These are phyloP conservation scores for Eolophus roseicapilla DNA, from an alignment of 2,113 vertebrate genomes.

Conservation along the genomic window DNA sequence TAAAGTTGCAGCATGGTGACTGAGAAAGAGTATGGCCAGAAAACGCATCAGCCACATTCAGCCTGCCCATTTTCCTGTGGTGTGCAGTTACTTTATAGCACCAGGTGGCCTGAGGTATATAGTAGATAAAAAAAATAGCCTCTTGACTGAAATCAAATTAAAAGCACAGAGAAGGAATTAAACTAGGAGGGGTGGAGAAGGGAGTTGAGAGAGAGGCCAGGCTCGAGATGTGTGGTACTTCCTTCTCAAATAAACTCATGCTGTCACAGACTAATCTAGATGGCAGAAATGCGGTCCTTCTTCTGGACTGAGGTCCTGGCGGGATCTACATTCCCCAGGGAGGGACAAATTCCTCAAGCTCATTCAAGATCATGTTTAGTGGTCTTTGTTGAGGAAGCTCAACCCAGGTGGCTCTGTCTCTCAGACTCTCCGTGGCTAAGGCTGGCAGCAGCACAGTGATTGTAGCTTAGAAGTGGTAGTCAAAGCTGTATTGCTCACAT, in stretches of 20 bases:
- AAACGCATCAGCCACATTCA: not conserved
- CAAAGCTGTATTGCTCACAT: not conserved
- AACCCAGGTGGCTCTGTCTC: fast-evolving
- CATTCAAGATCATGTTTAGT: not conserved
- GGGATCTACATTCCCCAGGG: not conserved
- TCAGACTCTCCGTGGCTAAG: not conserved
- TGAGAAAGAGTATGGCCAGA: not conserved
- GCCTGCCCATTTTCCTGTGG: not conserved
- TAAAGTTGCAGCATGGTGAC: not conserved
- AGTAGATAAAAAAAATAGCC: not conserved
- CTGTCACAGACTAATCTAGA: not conserved
- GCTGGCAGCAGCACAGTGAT: fast-evolving
- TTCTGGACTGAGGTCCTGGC: not conserved
- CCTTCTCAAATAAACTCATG: not conserved
- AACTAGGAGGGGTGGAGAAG: not conserved
- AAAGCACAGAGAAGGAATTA: not conserved
- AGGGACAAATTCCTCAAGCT: not conserved
- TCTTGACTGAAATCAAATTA: not conserved
- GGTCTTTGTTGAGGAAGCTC: not conserved
- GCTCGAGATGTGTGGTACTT: not conserved
- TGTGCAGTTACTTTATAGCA: not conserved
- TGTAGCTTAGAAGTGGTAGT: not conserved
- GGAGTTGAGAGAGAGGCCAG: fast-evolving
- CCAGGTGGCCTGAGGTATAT: not conserved
- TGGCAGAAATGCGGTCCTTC: not conserved